Evolutionary conservation across 2,888 invertebrate species (phyloP).

Genomic region (Caenorhabditis sp.): DNA sequence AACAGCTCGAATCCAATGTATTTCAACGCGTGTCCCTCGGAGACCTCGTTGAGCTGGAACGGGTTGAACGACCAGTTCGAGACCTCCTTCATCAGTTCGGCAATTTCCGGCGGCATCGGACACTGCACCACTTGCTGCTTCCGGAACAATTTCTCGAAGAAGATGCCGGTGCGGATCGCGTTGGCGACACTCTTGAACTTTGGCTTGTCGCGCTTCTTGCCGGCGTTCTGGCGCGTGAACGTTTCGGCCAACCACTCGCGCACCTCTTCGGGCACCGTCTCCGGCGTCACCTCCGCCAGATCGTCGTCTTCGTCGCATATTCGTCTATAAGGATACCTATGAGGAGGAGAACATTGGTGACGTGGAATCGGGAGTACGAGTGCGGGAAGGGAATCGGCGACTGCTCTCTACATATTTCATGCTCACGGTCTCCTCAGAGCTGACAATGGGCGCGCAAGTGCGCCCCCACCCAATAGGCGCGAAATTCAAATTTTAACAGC

Average conservation of each 20-base stretch:
- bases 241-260: slow-evolving; percentile 96
- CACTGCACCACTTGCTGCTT: slow-evolving; percentile 75
- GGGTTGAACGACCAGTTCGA: slow-evolving; percentile 97
- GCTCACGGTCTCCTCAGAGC: too few relatives aligned
- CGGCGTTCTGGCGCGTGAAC: slow-evolving; percentile 89
- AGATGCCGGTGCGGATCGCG: slow-evolving; percentile 94
- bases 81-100: slow-evolving; percentile 83
- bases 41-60: slow-evolving; percentile 89
- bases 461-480: too few relatives aligned
- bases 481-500: too few relatives aligned
- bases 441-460: too few relatives aligned
- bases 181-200: slow-evolving; percentile 94
- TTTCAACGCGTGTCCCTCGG: slow-evolving; percentile 90
- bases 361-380: too few relatives aligned
- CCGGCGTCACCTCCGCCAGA: slow-evolving; percentile 94
- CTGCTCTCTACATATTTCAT: too few relatives aligned
- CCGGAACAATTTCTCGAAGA: slow-evolving; percentile 85
- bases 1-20: slow-evolving; percentile 94
- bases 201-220: slow-evolving; percentile 83
- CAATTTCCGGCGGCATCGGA: slow-evolving; percentile 77
- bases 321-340: slow-evolving; percentile 65
- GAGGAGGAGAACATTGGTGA: background rate
- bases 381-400: too few relatives aligned
- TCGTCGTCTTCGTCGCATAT: slow-evolving; percentile 89
- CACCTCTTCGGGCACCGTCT: slow-evolving; percentile 91